Percentiles rank a stretch among this genome's conserved stretches.
Conservation (phyloP, 37 sponge, comb jelly and placozoan genomes). For the Ianthella basta region DNA sequence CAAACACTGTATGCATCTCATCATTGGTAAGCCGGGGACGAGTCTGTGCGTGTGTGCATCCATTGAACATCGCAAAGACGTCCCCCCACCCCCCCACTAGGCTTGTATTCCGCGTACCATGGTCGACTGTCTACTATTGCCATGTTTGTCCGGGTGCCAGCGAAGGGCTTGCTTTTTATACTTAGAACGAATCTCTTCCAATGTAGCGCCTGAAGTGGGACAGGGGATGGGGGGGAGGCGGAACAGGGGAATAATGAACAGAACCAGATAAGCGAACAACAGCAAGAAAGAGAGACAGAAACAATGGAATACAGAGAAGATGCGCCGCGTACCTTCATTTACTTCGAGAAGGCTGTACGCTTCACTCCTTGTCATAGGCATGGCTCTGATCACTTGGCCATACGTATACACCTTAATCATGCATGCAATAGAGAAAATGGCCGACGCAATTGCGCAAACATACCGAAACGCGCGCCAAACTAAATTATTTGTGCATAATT, state of each 20-base stretch:
- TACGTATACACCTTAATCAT: too few species aligned
- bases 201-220: constrained; percentile 15
- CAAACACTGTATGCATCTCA: too few species aligned
- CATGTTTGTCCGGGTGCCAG: constrained; percentile 56
- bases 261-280: too few species aligned
- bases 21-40: too few species aligned
- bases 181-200: constrained; percentile 25
- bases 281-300: neutral
- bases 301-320: neutral
- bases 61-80: too few species aligned
- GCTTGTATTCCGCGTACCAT: neutral
- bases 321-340: constrained; percentile 46
- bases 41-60: too few species aligned
- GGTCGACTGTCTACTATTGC: neutral
- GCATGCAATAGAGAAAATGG: too few species aligned
- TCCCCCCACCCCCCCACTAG: too few species aligned
- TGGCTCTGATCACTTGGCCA: neutral
- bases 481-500: too few species aligned
- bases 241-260: neutral
- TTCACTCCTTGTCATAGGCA: constrained; percentile 51
- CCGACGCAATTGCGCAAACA: too few species aligned
- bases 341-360: constrained; percentile 50
- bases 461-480: too few species aligned
- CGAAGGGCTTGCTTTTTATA: constrained; percentile 51
- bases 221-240: neutral